Evolutionary conservation across 2,888 invertebrate genomes (phyloP).

Genomic region (Caenorhabditis auriculariae): DNA sequence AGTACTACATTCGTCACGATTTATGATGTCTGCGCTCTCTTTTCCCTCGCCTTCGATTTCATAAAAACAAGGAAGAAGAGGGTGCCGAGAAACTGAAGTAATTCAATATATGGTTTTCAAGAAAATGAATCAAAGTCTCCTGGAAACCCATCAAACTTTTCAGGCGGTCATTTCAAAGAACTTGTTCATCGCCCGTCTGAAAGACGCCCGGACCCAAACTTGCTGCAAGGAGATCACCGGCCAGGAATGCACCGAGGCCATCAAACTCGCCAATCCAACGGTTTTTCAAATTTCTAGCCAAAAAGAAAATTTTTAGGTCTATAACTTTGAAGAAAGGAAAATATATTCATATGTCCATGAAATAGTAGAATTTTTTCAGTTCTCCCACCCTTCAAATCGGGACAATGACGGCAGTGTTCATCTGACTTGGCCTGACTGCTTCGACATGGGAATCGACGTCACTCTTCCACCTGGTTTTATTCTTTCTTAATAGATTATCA

Average conservation of each 20-base stretch:
- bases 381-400: conserved; percentile 34
- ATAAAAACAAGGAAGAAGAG: neutral
- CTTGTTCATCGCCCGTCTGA: conserved; percentile 57
- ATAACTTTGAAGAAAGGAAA: too few species aligned
- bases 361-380: conserved; percentile 8
- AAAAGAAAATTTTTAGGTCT: conserved; percentile 3
- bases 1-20: neutral
- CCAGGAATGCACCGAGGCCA: conserved; percentile 55
- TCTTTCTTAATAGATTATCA: neutral
- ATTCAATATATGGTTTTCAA: neutral
- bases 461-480: conserved; percentile 53
- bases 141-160: neutral
- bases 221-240: conserved; percentile 60
- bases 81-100: neutral
- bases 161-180: conserved; percentile 61
- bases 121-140: neutral
- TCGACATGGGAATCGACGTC: conserved; percentile 61
- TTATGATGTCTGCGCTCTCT: too few species aligned
- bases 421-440: conserved; percentile 61
- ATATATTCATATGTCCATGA: too few species aligned
- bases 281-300: conserved; percentile 1
- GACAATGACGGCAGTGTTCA: conserved; percentile 54
- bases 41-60: neutral
- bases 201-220: conserved; percentile 52
- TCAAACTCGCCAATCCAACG: conserved; percentile 57